phyloP scores from a whole-genome alignment of 2,888 invertebrate genomes.

The Drosophila acutilabella region DNA sequence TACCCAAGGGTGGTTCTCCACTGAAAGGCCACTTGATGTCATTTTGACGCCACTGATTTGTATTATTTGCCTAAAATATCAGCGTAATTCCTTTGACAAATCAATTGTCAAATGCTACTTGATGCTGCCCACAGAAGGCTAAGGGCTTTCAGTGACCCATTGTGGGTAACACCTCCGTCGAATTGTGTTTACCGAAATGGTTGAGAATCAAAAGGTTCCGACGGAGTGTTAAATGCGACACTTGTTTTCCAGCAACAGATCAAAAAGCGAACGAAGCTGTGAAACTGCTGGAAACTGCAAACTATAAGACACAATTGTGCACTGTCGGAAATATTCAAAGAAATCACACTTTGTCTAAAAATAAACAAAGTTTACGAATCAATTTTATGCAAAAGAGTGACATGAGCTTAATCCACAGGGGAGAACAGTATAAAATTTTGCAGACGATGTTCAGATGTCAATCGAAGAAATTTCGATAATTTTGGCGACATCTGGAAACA shows the following conservation, averaged over 20 bases:
- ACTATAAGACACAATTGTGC: slow-evolving; percentile 14
- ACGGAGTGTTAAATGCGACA: slow-evolving; percentile 40
- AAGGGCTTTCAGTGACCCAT: slow-evolving; percentile 55
- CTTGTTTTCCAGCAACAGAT: slow-evolving; percentile 64
- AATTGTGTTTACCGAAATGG: slow-evolving; percentile 50
- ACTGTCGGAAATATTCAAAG: background rate
- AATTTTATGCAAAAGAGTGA: slow-evolving; percentile 36
- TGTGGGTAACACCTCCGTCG: slow-evolving; percentile 54
- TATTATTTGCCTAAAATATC: slow-evolving; percentile 71
- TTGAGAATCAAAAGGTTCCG: slow-evolving; percentile 42
- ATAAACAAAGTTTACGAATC: slow-evolving; percentile 12
- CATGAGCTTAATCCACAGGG: slow-evolving; percentile 24
- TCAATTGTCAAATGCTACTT: slow-evolving; percentile 64
- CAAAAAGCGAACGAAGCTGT: slow-evolving; percentile 48
- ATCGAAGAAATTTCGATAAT: background rate
- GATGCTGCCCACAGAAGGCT: slow-evolving; percentile 58
- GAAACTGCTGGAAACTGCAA: slow-evolving; percentile 14
- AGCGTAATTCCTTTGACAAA: slow-evolving; percentile 77
- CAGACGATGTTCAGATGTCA: background rate
- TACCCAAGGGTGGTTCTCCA: slow-evolving; percentile 57
- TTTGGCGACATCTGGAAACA: slow-evolving; percentile 38
- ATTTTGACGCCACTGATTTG: slow-evolving; percentile 69
- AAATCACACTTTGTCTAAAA: slow-evolving; percentile 32
- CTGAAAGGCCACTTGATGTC: slow-evolving; percentile 62
- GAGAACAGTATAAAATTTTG: slow-evolving; percentile 1